Percentiles rank a stretch among this genome's conserved stretches.
Evolutionary conservation across 2,888 invertebrate genomes (phyloP).

Genomic region (Anticlea derivata): DNA sequence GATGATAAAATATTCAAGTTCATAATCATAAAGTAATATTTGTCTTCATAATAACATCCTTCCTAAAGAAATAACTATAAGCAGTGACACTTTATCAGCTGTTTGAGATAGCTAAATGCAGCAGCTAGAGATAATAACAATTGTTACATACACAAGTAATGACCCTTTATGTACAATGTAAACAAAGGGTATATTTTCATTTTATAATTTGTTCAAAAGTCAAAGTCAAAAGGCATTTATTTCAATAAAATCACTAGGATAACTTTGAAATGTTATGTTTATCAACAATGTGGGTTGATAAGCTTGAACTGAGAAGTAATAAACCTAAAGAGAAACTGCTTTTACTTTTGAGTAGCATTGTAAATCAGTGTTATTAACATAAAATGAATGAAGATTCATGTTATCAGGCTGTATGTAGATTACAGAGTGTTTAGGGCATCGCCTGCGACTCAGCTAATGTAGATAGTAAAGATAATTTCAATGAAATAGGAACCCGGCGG

Average conservation of each 20-base stretch:
- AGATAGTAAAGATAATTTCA: slow-evolving; percentile 14
- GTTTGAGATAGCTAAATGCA: slow-evolving; percentile 1
- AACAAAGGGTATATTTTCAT: slow-evolving; percentile 10
- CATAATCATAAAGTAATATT: no score
- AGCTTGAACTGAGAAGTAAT: background rate
- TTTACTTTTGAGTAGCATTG: no score
- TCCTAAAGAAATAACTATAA: background rate
- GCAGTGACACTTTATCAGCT: slow-evolving; percentile 11
- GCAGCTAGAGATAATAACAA: slow-evolving; percentile 9
- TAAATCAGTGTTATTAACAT: background rate
- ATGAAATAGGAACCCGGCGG: slow-evolving; percentile 43
- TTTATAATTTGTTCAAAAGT: no score
- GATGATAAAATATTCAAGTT: no score
- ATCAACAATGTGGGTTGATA: slow-evolving; percentile 9
- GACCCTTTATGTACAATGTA: slow-evolving; percentile 7
- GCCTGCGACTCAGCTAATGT: slow-evolving; percentile 3
- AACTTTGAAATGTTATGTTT: no score
- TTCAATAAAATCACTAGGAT: no score
- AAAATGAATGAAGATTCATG: background rate
- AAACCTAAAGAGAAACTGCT: no score
- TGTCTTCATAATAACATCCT: no score
- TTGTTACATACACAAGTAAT: slow-evolving; percentile 15
- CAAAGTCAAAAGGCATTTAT: no score
- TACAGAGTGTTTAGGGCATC: slow-evolving; percentile 6
- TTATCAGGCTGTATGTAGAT: background rate